Base-by-base conservation (phyloP, 2,113 vertebrate species). In the Chaetops frenatus region DNA sequence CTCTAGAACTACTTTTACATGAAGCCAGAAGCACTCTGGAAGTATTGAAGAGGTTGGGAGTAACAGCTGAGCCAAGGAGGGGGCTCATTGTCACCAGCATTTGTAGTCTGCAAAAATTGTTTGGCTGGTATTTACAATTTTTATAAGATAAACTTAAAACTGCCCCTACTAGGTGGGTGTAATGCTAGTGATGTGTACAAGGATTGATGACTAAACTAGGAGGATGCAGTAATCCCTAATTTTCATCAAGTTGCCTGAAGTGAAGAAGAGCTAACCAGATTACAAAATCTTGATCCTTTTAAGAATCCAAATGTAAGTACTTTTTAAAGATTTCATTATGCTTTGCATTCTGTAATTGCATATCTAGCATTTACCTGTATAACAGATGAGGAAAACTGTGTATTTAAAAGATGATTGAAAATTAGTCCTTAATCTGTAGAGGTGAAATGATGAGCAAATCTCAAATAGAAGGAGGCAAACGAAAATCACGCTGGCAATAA, bases 111-210 rank as follows among this genome's bases (percentile, higher is more conserved):
- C 56, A 83, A 62, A 95, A 96, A 71, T 66, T 62, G 27, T 78
- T 92, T 90, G 79, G 88, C 92, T 97, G 88, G 36, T 94, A 90
- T 77, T 93, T 90, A n/a, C 10, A 7, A 35, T 84, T 94, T 92
- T 91, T 73, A 23, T 91, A 35, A 79, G 71, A 81, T 60, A 88
- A 47, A 72, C 57, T 86, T 87, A 62, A 94, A 91, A 64, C 44
- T 71, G 42, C 86, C 64, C 67, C 28, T 79, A 3, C 27, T 77
- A 82, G 15, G 87, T 96, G 90, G 85, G 85, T 88, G 93, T 94
- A 88, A 66, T 28, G 18, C 45, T 35, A 69, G 74, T 51, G 91
- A 66, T 92, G 44, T 83, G 50, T 76, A 2, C 58, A 61, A 82
- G 62, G 66, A 72, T 44, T 66, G 88, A 66, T 94, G 94, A 94